Evolutionary conservation across 2,797 vertebrate genomes (phyloP), one percentile per base, ranked within the genome.

Genomic region (Lithobates pipiens): DNA sequence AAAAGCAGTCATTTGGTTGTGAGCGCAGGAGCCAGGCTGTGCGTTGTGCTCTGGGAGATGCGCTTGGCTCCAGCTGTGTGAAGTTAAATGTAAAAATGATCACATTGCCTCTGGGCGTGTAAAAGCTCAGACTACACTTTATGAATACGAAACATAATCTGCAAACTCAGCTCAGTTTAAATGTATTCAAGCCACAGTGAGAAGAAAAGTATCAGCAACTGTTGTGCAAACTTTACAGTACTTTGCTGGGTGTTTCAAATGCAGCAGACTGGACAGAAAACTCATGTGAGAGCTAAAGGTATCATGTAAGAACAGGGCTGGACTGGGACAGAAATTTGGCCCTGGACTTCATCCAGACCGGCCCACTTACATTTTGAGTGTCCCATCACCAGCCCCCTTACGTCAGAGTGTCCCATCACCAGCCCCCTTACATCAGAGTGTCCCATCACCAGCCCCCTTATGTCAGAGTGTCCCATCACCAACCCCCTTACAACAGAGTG

Each of bases 41-140:
- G 85, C 76, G 23, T 36, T 23, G 32, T 36, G 80, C 78, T 83
- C 70, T 83, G 85, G 85, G 85, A 87, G 70, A 70, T 16, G 61
- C 29, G 61, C 71, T 68, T 8, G 32, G 63, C 76, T 83, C 85
- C 85, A 83, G 75, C 85, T 86, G 85, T 82, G 85, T 86, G 80
- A 86, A 82, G 85, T 82, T 86, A 82, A 83, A 86, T 83, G 85
- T 86, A 82, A 83, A 86, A 83, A 65, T 78, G 80, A 82, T 69
- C 80, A 74, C 85, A 86, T 82, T 63, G 85, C 85, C 85, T 86
- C 80, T 83, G 79, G 85, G 74, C 75, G 68, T 86, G 85, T 82
- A 78, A 83, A 78, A 86, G 61, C 74, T 83, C 77, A 54, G 74
- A 82, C 68, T 75, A 46, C 80, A 68, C 85, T 54, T 68, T 7